Percentiles rank a stretch among this genome's conserved stretches.
Evolutionary conservation across 2,113 vertebrate genomes (phyloP).

Genomic region (Podilymbus podiceps): DNA sequence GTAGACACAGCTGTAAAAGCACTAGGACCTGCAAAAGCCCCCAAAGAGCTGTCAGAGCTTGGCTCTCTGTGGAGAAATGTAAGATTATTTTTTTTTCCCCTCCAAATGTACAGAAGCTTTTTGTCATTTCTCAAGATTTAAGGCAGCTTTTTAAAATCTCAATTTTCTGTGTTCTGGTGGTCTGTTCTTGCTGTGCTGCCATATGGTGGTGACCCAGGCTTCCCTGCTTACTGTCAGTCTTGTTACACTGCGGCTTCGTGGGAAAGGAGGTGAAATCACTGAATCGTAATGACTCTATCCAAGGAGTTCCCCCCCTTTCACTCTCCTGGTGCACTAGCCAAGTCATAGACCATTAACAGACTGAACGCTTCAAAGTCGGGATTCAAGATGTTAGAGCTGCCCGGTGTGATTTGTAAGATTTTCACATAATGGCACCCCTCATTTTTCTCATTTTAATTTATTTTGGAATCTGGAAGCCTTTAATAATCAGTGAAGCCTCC

Average conservation of each 20-base stretch:
- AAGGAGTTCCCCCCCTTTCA: neutral
- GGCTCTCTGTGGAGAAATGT: neutral
- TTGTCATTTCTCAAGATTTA: neutral
- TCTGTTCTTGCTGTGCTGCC: conserved; percentile 23
- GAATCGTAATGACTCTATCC: neutral
- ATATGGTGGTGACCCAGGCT: conserved; percentile 26
- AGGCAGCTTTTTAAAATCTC: neutral
- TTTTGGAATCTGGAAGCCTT: neutral
- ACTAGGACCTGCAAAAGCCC: conserved; percentile 12
- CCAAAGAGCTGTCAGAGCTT: conserved; percentile 39
- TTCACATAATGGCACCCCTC: neutral
- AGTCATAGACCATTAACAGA: neutral
- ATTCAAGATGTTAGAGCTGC: neutral
- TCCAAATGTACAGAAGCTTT: neutral
- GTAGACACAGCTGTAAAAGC: conserved; percentile 42
- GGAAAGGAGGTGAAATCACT: neutral
- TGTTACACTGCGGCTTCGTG: rapidly evolving
- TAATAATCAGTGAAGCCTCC: neutral
- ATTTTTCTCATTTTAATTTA: neutral
- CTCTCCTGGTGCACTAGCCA: neutral
- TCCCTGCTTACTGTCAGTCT: neutral
- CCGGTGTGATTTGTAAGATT: neutral
- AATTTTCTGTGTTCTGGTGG: neutral
- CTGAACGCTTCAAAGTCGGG: neutral
- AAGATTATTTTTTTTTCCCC: neutral